Conservation (phyloP, 2,888 invertebrate species). For the Deilephila elpenor region DNA sequence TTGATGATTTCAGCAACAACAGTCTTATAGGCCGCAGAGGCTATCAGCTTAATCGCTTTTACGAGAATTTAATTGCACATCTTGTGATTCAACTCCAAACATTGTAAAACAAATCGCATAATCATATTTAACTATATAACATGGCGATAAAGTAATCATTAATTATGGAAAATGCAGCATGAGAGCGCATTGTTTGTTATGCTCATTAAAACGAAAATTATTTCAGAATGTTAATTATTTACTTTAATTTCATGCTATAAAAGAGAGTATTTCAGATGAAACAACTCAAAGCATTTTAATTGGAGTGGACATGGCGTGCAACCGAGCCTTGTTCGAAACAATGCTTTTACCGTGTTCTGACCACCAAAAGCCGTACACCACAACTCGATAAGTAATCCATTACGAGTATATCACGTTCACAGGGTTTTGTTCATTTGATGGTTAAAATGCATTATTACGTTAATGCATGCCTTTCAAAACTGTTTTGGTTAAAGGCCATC, state of each 20-base stretch:
- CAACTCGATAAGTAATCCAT: neutral
- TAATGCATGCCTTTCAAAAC: no score
- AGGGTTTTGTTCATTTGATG: no score
- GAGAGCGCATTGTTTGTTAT: conserved; percentile 14
- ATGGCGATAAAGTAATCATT: neutral
- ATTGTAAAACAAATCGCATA: conserved; percentile 3
- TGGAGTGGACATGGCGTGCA: neutral
- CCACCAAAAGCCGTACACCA: neutral
- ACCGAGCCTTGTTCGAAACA: neutral
- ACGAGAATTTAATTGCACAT: conserved; percentile 19
- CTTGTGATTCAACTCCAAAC: neutral
- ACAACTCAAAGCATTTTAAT: conserved; percentile 17
- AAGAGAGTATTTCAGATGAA: neutral
- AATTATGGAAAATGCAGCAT: neutral
- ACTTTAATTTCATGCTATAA: neutral
- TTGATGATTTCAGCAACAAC: neutral
- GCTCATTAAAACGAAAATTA: neutral
- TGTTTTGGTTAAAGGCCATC: no score
- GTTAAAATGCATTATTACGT: no score
- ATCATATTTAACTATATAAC: neutral
- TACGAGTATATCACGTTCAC: no score
- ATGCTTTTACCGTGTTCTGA: neutral
- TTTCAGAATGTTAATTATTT: conserved; percentile 13
- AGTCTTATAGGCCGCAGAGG: neutral
- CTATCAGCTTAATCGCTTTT: neutral